phyloP scores from a whole-genome alignment of 2,888 invertebrate genomes.

The Allolobophora icterica region DNA sequence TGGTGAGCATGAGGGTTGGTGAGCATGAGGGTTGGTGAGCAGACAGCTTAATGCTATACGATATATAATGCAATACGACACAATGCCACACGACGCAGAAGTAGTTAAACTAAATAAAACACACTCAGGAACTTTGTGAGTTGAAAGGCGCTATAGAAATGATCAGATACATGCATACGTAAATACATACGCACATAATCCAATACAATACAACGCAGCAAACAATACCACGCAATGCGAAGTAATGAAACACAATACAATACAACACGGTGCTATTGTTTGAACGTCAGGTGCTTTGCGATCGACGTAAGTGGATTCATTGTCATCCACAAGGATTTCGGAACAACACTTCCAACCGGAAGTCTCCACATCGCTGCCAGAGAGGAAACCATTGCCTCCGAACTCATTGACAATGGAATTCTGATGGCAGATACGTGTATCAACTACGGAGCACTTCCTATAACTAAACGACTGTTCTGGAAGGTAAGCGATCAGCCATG shows the following conservation, averaged over 20 bases:
- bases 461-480: neutral
- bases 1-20: too few relatives aligned
- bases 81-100: too few relatives aligned
- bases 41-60: too few relatives aligned
- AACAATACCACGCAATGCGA: too few relatives aligned
- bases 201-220: neutral
- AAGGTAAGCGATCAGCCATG: neutral
- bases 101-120: too few relatives aligned
- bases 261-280: neutral
- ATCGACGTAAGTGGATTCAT: neutral
- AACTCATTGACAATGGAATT: neutral
- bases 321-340: neutral
- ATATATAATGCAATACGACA: too few relatives aligned
- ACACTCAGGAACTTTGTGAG: too few relatives aligned
- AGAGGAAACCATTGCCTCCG: neutral
- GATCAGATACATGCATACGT: too few relatives aligned
- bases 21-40: too few relatives aligned
- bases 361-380: conserved; percentile 6
- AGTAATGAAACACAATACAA: neutral
- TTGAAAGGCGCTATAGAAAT: too few relatives aligned
- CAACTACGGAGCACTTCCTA: neutral
- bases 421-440: neutral
- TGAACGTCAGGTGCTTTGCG: neutral
- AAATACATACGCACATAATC: too few relatives aligned
- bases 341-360: neutral